Evolutionary conservation across 2,888 invertebrate genomes (phyloP).

Genomic region (Zelleria hepariella): DNA sequence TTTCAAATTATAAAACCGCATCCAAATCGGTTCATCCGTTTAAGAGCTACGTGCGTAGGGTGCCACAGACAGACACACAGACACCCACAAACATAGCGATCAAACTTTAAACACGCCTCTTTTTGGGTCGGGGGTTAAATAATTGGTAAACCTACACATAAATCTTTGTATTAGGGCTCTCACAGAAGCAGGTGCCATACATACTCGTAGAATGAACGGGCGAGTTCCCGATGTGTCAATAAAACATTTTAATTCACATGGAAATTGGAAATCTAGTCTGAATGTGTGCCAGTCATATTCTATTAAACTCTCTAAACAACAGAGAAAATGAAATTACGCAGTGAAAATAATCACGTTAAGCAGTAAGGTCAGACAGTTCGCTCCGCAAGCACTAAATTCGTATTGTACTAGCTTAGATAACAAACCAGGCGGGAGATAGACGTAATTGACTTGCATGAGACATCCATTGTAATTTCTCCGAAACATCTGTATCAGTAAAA

Average conservation of each 20-base stretch:
- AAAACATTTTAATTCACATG: neutral
- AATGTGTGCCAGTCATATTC: neutral
- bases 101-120: too few relatives aligned
- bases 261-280: too few relatives aligned
- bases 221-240: neutral
- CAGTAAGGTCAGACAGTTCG: conserved; percentile 42
- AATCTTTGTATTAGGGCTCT: too few relatives aligned
- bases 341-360: conserved; percentile 49
- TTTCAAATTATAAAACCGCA: too few relatives aligned
- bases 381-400: conserved; percentile 41
- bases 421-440: conserved; percentile 62
- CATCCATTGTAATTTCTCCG: conserved; percentile 55
- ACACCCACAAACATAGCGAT: too few relatives aligned
- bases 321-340: conserved; percentile 47
- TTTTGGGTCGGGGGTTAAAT: too few relatives aligned
- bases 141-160: too few relatives aligned
- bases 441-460: conserved; percentile 66
- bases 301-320: conserved; percentile 20
- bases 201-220: too few relatives aligned
- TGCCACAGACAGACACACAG: too few relatives aligned
- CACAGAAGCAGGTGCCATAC: too few relatives aligned
- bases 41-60: too few relatives aligned
- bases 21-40: too few relatives aligned
- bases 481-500: neutral
- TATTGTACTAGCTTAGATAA: conserved; percentile 54